Conservation (phyloP, 2,888 invertebrate genomes). For the Zootermopsis nevadensis region DNA sequence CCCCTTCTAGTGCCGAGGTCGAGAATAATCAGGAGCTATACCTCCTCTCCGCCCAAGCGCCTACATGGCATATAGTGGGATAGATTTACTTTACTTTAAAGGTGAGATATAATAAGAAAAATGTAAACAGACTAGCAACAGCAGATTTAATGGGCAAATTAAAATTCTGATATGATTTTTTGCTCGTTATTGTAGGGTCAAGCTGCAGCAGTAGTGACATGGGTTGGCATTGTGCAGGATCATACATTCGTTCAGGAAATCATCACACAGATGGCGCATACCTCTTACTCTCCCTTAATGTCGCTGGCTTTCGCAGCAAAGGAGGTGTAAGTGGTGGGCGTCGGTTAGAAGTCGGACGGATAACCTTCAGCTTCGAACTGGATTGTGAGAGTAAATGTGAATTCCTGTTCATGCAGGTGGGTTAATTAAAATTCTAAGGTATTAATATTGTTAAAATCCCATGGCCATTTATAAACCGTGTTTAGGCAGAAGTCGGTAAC, state of each 20-base stretch:
- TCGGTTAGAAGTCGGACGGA: slow-evolving; percentile 62
- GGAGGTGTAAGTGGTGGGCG: slow-evolving; percentile 60
- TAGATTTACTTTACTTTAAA: too few relatives aligned
- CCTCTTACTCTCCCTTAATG: slow-evolving; percentile 63
- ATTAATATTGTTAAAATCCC: too few relatives aligned
- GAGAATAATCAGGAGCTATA: too few relatives aligned
- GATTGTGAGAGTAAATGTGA: slow-evolving; percentile 65
- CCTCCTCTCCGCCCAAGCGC: too few relatives aligned
- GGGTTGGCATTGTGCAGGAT: slow-evolving; percentile 66
- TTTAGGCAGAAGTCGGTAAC: too few relatives aligned
- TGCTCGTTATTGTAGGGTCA: slow-evolving; percentile 50
- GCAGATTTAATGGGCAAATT: too few relatives aligned
- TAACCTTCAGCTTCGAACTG: slow-evolving; percentile 67
- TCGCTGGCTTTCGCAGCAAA: slow-evolving; percentile 64
- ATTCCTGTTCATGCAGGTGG: slow-evolving; percentile 66
- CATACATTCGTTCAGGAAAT: slow-evolving; percentile 64
- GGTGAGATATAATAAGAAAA: too few relatives aligned
- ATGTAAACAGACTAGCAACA: too few relatives aligned
- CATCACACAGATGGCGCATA: slow-evolving; percentile 65
- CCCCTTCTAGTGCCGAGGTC: too few relatives aligned
- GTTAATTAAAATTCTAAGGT: slow-evolving; percentile 17
- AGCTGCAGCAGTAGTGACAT: slow-evolving; percentile 55
- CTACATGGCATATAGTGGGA: too few relatives aligned
- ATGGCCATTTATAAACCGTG: too few relatives aligned
- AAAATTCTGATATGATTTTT: too few relatives aligned